Evolutionary conservation across 2,888 invertebrate genomes (phyloP).

Genomic region (Caenorhabditis imperialis): DNA sequence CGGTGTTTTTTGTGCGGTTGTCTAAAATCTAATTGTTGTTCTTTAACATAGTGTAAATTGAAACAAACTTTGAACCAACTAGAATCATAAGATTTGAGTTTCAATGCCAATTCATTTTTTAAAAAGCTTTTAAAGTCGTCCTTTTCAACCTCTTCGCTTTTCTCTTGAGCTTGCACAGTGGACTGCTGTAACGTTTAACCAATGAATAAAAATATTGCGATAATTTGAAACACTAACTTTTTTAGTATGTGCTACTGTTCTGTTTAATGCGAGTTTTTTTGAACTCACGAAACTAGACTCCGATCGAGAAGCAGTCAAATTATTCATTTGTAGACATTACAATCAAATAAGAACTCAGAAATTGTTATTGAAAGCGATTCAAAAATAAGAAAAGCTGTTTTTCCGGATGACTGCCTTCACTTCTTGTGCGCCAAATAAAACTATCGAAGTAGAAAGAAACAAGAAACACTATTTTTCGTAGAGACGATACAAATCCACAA

Average conservation of each 20-base stretch:
- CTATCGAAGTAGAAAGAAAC: no score
- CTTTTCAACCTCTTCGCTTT: conserved; percentile 57
- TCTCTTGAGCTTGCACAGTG: conserved; percentile 27
- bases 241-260: conserved; percentile 16
- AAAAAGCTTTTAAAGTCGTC: conserved; percentile 54
- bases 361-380: no score
- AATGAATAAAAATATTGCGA: no score
- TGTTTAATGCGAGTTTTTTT: conserved; percentile 10
- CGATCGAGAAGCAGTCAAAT: conserved; percentile 33
- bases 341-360: no score
- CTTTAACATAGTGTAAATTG: conserved; percentile 19
- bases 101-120: conserved; percentile 48
- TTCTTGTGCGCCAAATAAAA: no score
- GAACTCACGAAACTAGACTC: conserved; percentile 25
- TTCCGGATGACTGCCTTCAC: no score
- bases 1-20: conserved; percentile 45
- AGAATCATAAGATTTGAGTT: conserved; percentile 50
- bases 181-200: conserved; percentile 20
- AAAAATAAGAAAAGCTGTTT: no score
- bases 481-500: no score
- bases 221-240: no score
- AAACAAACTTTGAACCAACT: conserved; percentile 67
- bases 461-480: no score
- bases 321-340: no score
- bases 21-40: conserved; percentile 25